Base-by-base conservation (phyloP, 2,888 invertebrate species). In the Caprella mutica region DNA sequence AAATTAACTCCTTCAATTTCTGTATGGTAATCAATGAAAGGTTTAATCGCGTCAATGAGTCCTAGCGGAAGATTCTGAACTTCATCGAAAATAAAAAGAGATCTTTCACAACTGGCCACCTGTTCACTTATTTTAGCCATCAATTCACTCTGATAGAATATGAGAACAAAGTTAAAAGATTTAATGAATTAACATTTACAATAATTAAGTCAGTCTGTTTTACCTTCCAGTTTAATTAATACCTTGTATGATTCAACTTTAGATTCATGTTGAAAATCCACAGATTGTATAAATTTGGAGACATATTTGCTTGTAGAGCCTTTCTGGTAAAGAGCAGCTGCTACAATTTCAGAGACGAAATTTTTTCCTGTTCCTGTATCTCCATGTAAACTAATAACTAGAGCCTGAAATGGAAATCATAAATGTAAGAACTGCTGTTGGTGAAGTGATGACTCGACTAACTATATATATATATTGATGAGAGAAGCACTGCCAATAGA, bases 71-170 rank as follows among this genome's bases (percentile, higher is more conserved):
- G 89, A 73, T 91, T 89, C 73, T 96, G 90, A 14, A 97, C 86
- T 77, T 98, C 98, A 76, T 98, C 97, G 76, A 98, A 94, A 66
- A 98, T 84, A 70, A 98, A 94, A 50, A 98, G 70, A 0, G 90
- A 84, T 40, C 77, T 77, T 0, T 79, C 77, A 75, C 98, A 98
- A 1, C 70, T 70, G 17, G 74, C 73, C 0, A 91, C 80, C 65
- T 83, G 79, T 0, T 74, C 71, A 55, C 72, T 69, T 68, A 84
- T 81, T 35, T 70, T 66, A 35, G 79, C 68, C 33, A 72, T 69
- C 38, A 79, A 67, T 57, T 66, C 56, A 17, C 60, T 40, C 64
- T 64, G 51, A n/a, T n/a, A n/a, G n/a, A n/a, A n/a, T n/a, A n/a
- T n/a, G n/a, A n/a, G n/a, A n/a, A n/a, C n/a, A n/a, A n/a, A n/a